Evolutionary conservation across 2,888 invertebrate genomes (phyloP).

Genomic region (Yponomeuta evonymella): DNA sequence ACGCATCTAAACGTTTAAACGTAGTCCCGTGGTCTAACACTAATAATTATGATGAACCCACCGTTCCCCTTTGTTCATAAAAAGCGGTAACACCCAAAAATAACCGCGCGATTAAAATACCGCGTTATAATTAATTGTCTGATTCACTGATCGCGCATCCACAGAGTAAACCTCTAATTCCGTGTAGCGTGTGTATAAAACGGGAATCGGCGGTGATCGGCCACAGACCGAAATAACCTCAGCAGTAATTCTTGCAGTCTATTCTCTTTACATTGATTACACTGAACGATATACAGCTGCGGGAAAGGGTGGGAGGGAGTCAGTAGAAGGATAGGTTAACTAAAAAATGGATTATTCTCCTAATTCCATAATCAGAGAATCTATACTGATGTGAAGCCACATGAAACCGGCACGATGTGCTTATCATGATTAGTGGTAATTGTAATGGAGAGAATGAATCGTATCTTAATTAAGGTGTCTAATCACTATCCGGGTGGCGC

Average conservation of each 20-base stretch:
- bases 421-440: no score
- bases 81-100: not conserved
- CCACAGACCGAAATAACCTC: not conserved
- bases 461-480: no score
- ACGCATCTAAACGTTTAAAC: not conserved
- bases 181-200: not conserved
- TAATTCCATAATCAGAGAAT: no score
- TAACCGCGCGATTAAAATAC: slow-evolving; percentile 5
- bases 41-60: not conserved
- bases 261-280: slow-evolving; percentile 4
- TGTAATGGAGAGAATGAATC: no score
- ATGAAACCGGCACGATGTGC: no score
- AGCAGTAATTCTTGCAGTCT: not conserved
- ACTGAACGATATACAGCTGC: not conserved
- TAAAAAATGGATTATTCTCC: no score
- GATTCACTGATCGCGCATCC: slow-evolving; percentile 5
- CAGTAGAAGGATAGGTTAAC: no score
- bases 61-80: not conserved
- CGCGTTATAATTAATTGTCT: slow-evolving; percentile 9
- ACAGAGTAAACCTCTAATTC: not conserved
- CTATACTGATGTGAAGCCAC: no score
- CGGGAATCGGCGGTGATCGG: slow-evolving; percentile 2
- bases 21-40: not conserved
- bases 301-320: no score
- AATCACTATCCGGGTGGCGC: no score